Conservation (phyloP, 1,140 invertebrate genomes). For the Drosophila hydei region DNA sequence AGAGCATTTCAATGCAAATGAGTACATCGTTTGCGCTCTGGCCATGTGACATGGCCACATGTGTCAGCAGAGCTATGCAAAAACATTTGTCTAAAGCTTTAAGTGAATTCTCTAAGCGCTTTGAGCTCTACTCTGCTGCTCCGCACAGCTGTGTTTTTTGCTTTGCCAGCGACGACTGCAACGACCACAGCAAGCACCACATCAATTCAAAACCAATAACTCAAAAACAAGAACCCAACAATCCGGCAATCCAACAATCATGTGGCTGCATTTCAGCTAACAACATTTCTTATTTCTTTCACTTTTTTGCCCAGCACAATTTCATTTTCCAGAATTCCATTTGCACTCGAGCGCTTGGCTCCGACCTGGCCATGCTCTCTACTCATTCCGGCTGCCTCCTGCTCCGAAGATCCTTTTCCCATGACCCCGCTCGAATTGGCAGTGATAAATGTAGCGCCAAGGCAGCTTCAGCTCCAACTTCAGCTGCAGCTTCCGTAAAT, state of each 20-base stretch:
- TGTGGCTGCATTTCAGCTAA: conserved; percentile 65
- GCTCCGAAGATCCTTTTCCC: conserved; percentile 5
- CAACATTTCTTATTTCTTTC: conserved; percentile 45
- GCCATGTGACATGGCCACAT: conserved; percentile 36
- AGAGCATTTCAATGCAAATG: conserved; percentile 44
- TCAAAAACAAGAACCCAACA: conserved; percentile 69
- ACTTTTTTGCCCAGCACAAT: conserved; percentile 53
- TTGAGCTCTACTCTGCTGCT: conserved; percentile 19
- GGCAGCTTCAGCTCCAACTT: conserved; percentile 9
- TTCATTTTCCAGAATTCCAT: conserved; percentile 76
- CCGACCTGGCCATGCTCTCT: conserved; percentile 22
- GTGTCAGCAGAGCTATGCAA: conserved; percentile 35
- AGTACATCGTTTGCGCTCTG: conserved; percentile 19
- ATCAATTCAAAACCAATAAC: conserved; percentile 79
- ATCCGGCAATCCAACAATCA: conserved; percentile 55
- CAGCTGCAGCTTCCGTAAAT: conserved; percentile 42
- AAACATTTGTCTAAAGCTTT: conserved; percentile 49
- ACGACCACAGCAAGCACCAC: conserved; percentile 41
- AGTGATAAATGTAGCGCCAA: conserved; percentile 76
- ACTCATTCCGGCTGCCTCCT: neutral
- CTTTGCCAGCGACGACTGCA: neutral
- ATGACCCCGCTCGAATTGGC: conserved; percentile 59
- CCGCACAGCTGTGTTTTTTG: neutral
- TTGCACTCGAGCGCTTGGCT: conserved; percentile 74
- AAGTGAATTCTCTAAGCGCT: conserved; percentile 46